A percentile compares a stretch with the other conserved stretches of the same genome.
phyloP scores from a whole-genome alignment of 2,113 vertebrate species.

The Mobula hypostoma region DNA sequence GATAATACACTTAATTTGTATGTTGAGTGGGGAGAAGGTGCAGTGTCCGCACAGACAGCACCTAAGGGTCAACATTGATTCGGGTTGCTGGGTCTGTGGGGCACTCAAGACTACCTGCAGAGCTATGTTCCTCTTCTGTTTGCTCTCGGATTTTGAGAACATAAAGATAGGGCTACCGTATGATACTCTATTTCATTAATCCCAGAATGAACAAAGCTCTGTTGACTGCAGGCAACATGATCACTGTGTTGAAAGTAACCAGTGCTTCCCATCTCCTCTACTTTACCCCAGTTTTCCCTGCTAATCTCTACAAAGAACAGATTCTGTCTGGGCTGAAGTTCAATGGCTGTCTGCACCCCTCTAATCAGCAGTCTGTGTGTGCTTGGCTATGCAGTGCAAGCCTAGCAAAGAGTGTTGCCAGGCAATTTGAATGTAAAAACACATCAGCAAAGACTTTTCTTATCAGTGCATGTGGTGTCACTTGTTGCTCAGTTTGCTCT shows the following conservation, averaged over 20 bases:
- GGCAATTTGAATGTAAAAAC: not conserved
- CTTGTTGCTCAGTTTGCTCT: not conserved
- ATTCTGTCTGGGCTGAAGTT: not conserved
- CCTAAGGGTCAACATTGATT: no score
- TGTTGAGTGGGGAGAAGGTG: no score
- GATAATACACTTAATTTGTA: no score
- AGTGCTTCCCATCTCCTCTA: not conserved
- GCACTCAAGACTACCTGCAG: no score
- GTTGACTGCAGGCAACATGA: not conserved
- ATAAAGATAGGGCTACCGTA: not conserved
- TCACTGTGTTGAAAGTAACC: not conserved
- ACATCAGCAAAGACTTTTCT: not conserved
- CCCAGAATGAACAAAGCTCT: not conserved
- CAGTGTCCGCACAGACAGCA: no score
- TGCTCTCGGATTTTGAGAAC: not conserved
- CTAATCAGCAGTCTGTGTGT: not conserved
- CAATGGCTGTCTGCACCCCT: not conserved
- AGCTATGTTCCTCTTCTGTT: no score
- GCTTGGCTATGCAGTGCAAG: not conserved
- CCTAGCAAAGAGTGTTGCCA: not conserved
- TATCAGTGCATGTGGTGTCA: not conserved
- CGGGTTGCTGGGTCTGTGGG: no score
- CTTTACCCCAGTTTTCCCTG: not conserved
- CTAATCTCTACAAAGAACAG: not conserved
- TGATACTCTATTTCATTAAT: not conserved